Conservation (phyloP, 1,140 invertebrate genomes). For the Lithobius niger region DNA sequence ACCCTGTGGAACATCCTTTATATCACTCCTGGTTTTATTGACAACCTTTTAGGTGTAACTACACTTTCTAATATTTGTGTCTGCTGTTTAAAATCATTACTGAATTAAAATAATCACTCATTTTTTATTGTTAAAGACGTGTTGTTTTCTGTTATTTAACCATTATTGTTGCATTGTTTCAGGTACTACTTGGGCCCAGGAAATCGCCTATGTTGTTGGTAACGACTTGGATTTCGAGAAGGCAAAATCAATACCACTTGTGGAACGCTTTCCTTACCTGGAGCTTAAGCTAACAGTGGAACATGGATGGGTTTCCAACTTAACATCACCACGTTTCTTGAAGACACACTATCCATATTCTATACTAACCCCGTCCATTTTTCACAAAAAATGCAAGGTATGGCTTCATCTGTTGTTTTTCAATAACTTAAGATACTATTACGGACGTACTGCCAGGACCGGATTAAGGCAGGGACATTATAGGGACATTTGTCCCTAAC, state of each 20-base stretch:
- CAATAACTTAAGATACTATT: too few relatives aligned
- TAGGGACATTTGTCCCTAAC: too few relatives aligned
- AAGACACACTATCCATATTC: constrained; percentile 37
- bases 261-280: constrained; percentile 40
- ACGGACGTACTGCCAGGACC: too few relatives aligned
- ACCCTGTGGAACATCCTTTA: too few relatives aligned
- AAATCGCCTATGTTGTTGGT: constrained; percentile 73
- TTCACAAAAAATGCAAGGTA: constrained; percentile 41
- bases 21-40: too few relatives aligned
- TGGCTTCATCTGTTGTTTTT: too few relatives aligned
- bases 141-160: background rate
- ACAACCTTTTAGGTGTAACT: too few relatives aligned
- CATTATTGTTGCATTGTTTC: constrained; percentile 6
- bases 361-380: constrained; percentile 30
- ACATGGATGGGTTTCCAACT: constrained; percentile 18
- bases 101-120: too few relatives aligned
- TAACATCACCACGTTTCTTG: constrained; percentile 29
- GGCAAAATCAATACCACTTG: constrained; percentile 48
- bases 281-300: constrained; percentile 33
- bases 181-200: constrained; percentile 79
- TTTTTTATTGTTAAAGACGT: too few relatives aligned
- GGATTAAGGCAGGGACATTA: too few relatives aligned
- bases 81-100: too few relatives aligned
- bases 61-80: too few relatives aligned
- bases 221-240: constrained; percentile 61